A percentile compares a stretch with the other conserved stretches of the same genome.
phyloP scores from a whole-genome alignment of 2,113 vertebrate genomes.

The Rallus limicola region DNA sequence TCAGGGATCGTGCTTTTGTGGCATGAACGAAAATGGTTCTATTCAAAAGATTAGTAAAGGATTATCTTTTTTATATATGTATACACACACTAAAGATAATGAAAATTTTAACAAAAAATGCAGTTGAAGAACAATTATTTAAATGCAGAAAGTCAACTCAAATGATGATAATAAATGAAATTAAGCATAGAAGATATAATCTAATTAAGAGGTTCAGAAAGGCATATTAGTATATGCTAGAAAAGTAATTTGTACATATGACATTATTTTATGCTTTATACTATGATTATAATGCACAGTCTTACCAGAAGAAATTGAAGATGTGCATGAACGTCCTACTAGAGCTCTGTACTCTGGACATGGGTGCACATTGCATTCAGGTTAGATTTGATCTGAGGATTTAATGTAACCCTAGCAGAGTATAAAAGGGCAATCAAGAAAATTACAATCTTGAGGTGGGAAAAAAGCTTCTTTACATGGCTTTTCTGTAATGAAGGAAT shows the following conservation, averaged over 20 bases:
- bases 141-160: neutral
- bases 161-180: neutral
- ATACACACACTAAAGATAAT: neutral
- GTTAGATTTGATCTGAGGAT: neutral
- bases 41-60: conserved; percentile 3
- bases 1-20: neutral
- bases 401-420: neutral
- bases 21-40: neutral
- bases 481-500: neutral
- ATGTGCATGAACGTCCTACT: neutral
- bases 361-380: rapidly evolving
- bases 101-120: neutral
- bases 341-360: neutral
- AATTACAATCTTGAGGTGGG: neutral
- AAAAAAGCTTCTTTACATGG: neutral
- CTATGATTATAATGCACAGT: neutral
- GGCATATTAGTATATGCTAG: neutral
- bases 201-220: neutral
- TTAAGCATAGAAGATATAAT: neutral
- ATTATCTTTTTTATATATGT: neutral
- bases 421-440: neutral
- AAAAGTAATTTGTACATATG: neutral
- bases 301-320: neutral
- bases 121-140: neutral
- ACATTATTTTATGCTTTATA: neutral